A percentile compares a stretch with the other conserved stretches of the same genome.
Conservation (phyloP, 2,113 vertebrate species). For the Peromyscus leucopus region DNA sequence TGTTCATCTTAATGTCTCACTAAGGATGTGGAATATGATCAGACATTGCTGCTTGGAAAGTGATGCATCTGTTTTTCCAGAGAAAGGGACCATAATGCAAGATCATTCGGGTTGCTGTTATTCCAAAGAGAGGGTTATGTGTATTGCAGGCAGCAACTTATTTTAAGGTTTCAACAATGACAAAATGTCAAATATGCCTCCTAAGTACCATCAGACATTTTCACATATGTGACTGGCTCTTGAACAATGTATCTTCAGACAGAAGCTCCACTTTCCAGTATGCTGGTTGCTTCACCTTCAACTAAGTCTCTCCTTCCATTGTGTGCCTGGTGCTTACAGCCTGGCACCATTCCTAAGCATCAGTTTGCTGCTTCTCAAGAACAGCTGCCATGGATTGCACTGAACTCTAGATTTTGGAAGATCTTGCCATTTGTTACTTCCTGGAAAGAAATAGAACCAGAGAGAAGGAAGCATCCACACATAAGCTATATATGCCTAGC, state of each 20-base stretch:
- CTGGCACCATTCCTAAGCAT: not conserved
- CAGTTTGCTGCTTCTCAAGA: not conserved
- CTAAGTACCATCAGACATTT: not conserved
- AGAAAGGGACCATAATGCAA: not conserved
- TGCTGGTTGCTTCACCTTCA: not conserved
- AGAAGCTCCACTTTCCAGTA: not conserved
- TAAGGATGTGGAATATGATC: not conserved
- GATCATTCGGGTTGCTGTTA: not conserved
- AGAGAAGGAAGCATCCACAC: slow-evolving; percentile 30
- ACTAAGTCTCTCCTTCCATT: not conserved
- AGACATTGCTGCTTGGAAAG: not conserved
- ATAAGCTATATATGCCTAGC: not conserved
- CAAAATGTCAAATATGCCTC: not conserved
- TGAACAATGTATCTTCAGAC: not conserved
- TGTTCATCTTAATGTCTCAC: slow-evolving; percentile 25
- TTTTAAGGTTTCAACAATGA: slow-evolving; percentile 31
- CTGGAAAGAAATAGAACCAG: slow-evolving; percentile 33
- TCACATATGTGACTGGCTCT: not conserved
- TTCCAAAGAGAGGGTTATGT: not conserved
- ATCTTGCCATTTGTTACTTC: slow-evolving; percentile 47
- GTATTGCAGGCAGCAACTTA: slow-evolving; percentile 17
- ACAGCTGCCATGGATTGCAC: not conserved
- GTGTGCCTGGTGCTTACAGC: not conserved
- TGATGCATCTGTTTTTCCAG: not conserved
- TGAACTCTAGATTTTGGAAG: slow-evolving; percentile 17